Base-by-base conservation (phyloP, 2,888 invertebrate species). In the Coenonympha arcania region DNA sequence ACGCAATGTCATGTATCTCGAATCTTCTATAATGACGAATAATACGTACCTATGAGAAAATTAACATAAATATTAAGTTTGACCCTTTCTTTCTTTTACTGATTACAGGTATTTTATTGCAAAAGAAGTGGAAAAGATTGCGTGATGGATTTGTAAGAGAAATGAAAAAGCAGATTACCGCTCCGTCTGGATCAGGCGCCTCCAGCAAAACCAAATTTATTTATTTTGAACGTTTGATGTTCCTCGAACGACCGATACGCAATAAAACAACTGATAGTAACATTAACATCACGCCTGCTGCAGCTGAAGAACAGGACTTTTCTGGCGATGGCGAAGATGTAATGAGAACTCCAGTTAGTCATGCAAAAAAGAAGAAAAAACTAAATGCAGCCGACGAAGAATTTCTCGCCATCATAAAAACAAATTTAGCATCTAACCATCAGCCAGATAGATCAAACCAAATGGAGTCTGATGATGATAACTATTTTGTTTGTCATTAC, bases 181-280 rank as follows among this genome's bases (percentile, higher is more conserved):
- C 54, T 19, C 56, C 52, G 31, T 54, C 49, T 45, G 53, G 53
- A 39, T 56, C 53, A 45, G 53, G 51, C 31, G 55, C 50, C 30
- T 41, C 28, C 28, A 5, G 34, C 34, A 36, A 46, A 46, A 33
- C 34, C 22, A 45, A 48, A 49, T 55, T 52, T 50, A 44, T 56
- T 26, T 56, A 53, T 48, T 56, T 56, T 56, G 34, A 52, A 56
- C 45, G 55, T 48, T 44, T 56, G 39, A 50, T 51, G 50, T 54
- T 53, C 41, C 52, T 57, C 42, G 49, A 51, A 44, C 8, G 48
- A 37, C 48, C 50, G 24, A 37, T 26, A 51, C 39, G 42, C 6
- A 53, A 56, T 50, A 56, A 56, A 53, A 50, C n/a, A 39, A 53
- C 56, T 42, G 48, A 52, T 3, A 54, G 52, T 41, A 54, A 57